Conservation (phyloP, 2,113 vertebrate genomes). For the Tapirus terrestris region DNA sequence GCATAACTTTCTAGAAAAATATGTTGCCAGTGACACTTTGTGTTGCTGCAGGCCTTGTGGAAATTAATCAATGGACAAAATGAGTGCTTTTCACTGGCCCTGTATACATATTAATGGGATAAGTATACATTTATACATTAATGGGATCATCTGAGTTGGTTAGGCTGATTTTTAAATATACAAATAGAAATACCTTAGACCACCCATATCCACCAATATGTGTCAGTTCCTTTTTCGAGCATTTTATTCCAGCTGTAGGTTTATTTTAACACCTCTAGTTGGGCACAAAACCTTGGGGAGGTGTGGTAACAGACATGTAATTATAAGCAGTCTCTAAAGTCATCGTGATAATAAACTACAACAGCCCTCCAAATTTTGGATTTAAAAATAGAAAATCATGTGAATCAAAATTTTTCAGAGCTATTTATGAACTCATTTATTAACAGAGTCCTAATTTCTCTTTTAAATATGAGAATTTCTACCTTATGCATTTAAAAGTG, state of each 20-base stretch:
- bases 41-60: not conserved
- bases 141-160: not conserved
- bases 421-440: not conserved
- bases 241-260: not conserved
- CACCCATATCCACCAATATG: not conserved
- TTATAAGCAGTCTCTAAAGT: not conserved
- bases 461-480: not conserved
- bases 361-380: not conserved
- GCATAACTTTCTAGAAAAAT: not conserved
- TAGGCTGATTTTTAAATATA: not conserved
- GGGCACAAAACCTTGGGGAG: not conserved
- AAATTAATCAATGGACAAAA: not conserved
- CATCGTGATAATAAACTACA: not conserved
- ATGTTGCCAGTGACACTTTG: not conserved
- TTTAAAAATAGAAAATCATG: not conserved
- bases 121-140: not conserved
- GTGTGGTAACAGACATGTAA: not conserved
- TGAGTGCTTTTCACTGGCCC: not conserved
- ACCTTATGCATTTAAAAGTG: not conserved
- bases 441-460: not conserved
- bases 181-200: not conserved
- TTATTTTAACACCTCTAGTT: not conserved
- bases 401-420: not conserved
- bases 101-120: not conserved
- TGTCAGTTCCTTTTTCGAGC: not conserved